phyloP scores from a whole-genome alignment of 2,888 invertebrate species.

The Sarcophaga caerulescens region DNA sequence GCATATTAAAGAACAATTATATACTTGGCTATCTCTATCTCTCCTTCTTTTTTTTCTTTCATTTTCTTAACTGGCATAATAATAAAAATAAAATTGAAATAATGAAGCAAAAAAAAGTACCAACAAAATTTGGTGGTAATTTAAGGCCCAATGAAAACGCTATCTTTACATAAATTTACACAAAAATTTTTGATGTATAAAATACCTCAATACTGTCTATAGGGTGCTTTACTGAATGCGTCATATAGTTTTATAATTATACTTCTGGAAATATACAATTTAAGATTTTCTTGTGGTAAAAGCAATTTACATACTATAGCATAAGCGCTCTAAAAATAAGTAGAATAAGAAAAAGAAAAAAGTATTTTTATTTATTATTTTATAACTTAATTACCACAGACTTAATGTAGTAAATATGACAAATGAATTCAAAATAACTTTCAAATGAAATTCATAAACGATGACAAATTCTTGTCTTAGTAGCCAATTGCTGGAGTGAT shows the following conservation, averaged over 20 bases:
- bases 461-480: too few species aligned
- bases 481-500: too few species aligned
- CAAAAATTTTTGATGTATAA: neutral
- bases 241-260: slow-evolving; percentile 1
- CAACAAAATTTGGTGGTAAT: neutral
- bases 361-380: neutral
- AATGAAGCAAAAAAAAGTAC: slow-evolving; percentile 12
- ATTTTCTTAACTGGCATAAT: slow-evolving; percentile 10
- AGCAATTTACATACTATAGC: neutral
- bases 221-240: neutral
- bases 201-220: neutral
- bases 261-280: neutral
- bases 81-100: slow-evolving; percentile 23
- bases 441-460: neutral
- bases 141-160: too few species aligned
- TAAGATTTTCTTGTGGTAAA: slow-evolving; percentile 15
- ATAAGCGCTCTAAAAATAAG: neutral
- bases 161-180: neutral
- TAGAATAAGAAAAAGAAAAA: neutral
- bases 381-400: slow-evolving; percentile 20
- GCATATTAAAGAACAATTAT: slow-evolving; percentile 69
- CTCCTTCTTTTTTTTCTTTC: neutral
- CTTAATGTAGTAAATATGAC: neutral
- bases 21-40: slow-evolving; percentile 24
- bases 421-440: neutral